phyloP scores from a whole-genome alignment of 2,113 vertebrate species.

The Caranx ignobilis region DNA sequence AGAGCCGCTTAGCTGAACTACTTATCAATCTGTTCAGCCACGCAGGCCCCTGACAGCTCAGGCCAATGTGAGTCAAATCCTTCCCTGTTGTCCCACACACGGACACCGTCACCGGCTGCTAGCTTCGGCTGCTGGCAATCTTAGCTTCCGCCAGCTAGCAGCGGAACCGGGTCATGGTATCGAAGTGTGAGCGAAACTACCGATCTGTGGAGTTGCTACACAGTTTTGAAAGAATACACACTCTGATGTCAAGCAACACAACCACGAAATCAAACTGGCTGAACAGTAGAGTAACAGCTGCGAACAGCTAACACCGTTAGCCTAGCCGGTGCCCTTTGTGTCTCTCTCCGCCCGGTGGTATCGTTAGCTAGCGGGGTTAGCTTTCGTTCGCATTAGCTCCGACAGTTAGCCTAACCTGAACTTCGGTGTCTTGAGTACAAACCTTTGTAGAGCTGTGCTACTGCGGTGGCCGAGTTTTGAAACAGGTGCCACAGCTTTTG shows the following conservation, averaged over 20 bases:
- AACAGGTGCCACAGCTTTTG: conserved; percentile 97
- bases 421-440: conserved; percentile 34
- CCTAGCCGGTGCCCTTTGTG: conserved; percentile 73
- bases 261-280: neutral
- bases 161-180: conserved; percentile 4
- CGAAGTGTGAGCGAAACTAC: neutral
- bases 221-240: neutral
- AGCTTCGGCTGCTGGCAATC: conserved; percentile 2
- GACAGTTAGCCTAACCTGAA: conserved; percentile 38
- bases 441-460: conserved; percentile 99
- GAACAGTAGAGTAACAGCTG: neutral
- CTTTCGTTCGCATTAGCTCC: conserved; percentile 46
- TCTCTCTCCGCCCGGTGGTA: conserved; percentile 37
- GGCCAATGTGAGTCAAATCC: conserved; percentile 33
- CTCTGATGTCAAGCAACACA: accelerated
- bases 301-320: conserved; percentile 6
- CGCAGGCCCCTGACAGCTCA: conserved; percentile 4
- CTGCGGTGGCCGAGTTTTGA: conserved; percentile 94
- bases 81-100: conserved; percentile 28
- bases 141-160: conserved; percentile 16
- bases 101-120: conserved; percentile 65
- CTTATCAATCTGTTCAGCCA: neutral
- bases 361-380: conserved; percentile 44
- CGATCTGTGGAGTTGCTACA: accelerated
- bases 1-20: neutral